Percentiles rank a stretch among this genome's conserved stretches.
These are phyloP conservation scores for Nymphalis urticae DNA, from an alignment of 2,888 invertebrate genomes.

Conservation along the genomic window DNA sequence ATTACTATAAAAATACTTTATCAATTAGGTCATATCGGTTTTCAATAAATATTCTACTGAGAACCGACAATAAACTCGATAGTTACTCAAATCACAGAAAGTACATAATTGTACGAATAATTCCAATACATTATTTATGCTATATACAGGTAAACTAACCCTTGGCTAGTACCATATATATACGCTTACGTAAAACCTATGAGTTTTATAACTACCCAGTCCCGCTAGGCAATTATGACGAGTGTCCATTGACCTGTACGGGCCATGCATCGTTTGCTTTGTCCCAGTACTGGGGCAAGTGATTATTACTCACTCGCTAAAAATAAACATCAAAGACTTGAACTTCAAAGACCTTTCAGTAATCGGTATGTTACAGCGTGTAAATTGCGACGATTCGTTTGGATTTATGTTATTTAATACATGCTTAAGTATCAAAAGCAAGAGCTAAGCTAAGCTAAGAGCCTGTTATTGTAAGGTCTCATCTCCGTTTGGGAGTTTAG, in stretches of 20 bases:
- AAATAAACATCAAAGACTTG: conserved; percentile 32
- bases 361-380: background rate
- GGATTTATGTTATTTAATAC: conserved; percentile 7
- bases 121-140: too few relatives aligned
- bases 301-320: conserved; percentile 30
- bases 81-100: too few relatives aligned
- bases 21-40: too few relatives aligned
- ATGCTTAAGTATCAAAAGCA: background rate
- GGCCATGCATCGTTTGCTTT: conserved; percentile 39
- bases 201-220: conserved; percentile 27
- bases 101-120: too few relatives aligned
- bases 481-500: too few relatives aligned
- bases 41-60: too few relatives aligned
- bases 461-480: too few relatives aligned
- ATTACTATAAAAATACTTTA: too few relatives aligned
- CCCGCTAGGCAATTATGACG: conserved; percentile 48
- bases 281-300: conserved; percentile 34
- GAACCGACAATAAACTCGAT: too few relatives aligned
- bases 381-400: conserved; percentile 12
- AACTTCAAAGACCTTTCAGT: conserved; percentile 6
- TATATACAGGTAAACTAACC: background rate
- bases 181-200: conserved; percentile 24
- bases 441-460: too few relatives aligned
- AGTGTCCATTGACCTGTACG: conserved; percentile 49
- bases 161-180: background rate